Evolutionary conservation across 1,140 invertebrate species (phyloP).

Genomic region (Drosophila auraria): DNA sequence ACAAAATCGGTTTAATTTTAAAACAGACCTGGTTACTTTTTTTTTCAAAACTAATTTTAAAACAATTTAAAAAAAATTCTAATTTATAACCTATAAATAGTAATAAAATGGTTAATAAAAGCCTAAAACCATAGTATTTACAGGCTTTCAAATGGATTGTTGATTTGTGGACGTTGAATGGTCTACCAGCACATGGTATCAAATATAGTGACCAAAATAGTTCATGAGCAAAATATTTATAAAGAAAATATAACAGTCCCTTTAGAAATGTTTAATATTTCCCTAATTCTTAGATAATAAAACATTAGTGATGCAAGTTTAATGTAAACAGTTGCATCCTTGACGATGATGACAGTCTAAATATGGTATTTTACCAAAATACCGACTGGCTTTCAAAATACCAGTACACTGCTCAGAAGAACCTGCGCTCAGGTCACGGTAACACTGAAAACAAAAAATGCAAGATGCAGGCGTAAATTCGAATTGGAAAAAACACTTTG

Average conservation of each 20-base stretch:
- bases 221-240: too few species aligned
- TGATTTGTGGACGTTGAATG: too few species aligned
- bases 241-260: too few species aligned
- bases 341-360: not conserved
- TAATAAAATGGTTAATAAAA: too few species aligned
- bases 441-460: slow-evolving; percentile 62
- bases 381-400: not conserved
- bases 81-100: not conserved
- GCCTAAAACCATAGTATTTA: too few species aligned
- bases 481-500: slow-evolving; percentile 37
- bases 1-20: not conserved
- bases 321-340: not conserved
- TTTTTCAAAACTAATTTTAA: not conserved
- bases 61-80: too few species aligned
- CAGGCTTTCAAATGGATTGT: too few species aligned
- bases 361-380: not conserved
- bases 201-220: too few species aligned
- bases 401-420: not conserved
- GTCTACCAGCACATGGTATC: not conserved
- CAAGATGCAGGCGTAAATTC: slow-evolving; percentile 69
- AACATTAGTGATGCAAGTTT: not conserved
- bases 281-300: not conserved
- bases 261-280: not conserved
- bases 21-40: not conserved
- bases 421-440: slow-evolving; percentile 17